These are phyloP conservation scores for Salticus scenicus DNA, from an alignment of 2,888 invertebrate genomes.

Conservation along the genomic window DNA sequence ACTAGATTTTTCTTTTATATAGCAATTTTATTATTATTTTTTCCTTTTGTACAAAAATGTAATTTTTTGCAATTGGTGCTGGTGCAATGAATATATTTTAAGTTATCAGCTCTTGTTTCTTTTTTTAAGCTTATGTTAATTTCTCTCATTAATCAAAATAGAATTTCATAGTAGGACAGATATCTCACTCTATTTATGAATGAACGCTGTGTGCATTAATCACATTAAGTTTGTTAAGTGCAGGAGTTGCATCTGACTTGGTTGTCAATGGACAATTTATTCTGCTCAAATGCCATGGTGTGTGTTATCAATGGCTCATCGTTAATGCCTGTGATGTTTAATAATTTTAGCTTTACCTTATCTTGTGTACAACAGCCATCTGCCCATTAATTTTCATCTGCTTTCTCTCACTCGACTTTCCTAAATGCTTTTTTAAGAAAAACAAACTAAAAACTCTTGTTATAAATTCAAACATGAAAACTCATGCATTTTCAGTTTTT, in stretches of 20 bases:
- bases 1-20: not conserved
- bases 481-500: too few species aligned
- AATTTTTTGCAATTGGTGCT: conserved; percentile 31
- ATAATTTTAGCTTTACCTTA: conserved; percentile 63
- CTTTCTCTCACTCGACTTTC: conserved; percentile 41
- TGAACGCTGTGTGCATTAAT: conserved; percentile 28
- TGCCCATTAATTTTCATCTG: conserved; percentile 39
- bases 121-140: too few species aligned
- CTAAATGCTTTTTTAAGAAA: not conserved
- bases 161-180: conserved; percentile 37
- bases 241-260: not conserved
- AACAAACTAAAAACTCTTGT: too few species aligned
- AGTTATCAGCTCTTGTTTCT: conserved; percentile 5
- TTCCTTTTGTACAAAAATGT: too few species aligned
- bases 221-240: conserved; percentile 44
- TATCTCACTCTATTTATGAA: conserved; percentile 27
- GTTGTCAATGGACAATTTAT: not conserved
- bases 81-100: conserved; percentile 49
- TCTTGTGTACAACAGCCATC: conserved; percentile 48
- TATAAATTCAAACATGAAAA: too few species aligned
- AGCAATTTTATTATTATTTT: too few species aligned
- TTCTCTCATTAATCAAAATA: conserved; percentile 27
- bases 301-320: conserved; percentile 56
- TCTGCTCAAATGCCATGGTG: conserved; percentile 53
- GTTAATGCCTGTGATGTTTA: conserved; percentile 68